Conservation (phyloP, 1,140 invertebrate species). For the Venturia canescens region DNA sequence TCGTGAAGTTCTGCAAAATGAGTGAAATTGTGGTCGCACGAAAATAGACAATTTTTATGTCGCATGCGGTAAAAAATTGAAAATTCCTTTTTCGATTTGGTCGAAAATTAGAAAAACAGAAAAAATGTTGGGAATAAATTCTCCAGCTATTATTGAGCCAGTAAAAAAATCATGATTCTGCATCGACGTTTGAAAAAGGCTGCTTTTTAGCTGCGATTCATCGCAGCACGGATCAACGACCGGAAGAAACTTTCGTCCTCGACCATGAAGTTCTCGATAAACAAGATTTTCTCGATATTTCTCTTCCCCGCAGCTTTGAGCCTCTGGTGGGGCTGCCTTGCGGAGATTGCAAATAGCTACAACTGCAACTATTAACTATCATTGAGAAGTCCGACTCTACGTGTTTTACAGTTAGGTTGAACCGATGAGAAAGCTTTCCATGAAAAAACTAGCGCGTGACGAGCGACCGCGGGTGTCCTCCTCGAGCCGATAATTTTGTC, state of each 20-base stretch:
- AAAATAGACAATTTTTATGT: too few relatives aligned
- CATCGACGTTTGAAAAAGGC: too few relatives aligned
- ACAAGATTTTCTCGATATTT: conserved; percentile 10
- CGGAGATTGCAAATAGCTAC: conserved; percentile 7
- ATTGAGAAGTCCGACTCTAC: neutral
- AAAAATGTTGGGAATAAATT: too few relatives aligned
- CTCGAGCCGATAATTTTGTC: conserved; percentile 4
- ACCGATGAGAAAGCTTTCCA: conserved; percentile 35
- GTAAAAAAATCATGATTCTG: too few relatives aligned
- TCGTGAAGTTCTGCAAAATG: too few relatives aligned
- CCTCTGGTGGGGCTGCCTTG: conserved; percentile 1
- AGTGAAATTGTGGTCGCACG: too few relatives aligned
- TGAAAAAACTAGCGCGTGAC: conserved; percentile 47
- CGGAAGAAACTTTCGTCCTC: conserved; percentile 16
- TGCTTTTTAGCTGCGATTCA: neutral
- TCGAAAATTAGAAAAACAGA: too few relatives aligned
- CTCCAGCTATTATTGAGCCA: too few relatives aligned
- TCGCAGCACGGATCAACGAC: neutral
- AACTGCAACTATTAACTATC: conserved; percentile 23
- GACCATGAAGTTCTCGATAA: conserved; percentile 35
- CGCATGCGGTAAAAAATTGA: too few relatives aligned
- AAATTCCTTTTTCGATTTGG: too few relatives aligned
- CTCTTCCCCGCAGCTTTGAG: conserved; percentile 15
- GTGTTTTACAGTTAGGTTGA: conserved; percentile 51
- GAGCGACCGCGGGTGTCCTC: neutral